A percentile compares a stretch with the other conserved stretches of the same genome.
These are phyloP conservation scores for Psittacula derbiana DNA, from an alignment of 2,797 vertebrate species.

Conservation along the genomic window DNA sequence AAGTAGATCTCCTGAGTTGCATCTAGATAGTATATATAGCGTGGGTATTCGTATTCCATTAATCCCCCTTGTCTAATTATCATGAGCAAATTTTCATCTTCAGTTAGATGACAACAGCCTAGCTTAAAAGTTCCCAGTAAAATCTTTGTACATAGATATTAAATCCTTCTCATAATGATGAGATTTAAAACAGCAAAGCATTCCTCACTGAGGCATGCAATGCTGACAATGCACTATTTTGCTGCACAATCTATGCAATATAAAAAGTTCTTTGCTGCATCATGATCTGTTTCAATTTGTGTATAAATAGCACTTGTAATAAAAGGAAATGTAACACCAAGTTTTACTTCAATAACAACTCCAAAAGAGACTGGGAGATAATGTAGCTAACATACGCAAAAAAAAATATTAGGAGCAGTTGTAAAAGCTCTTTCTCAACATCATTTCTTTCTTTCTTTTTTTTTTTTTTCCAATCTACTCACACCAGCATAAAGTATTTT, in stretches of 20 bases:
- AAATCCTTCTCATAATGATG: slow-evolving; percentile 14
- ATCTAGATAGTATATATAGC: background rate
- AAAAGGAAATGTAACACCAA: slow-evolving; percentile 17
- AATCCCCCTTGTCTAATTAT: slow-evolving; percentile 40
- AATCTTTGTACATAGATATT: background rate
- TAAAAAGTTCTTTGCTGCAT: slow-evolving; percentile 34
- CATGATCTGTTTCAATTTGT: background rate
- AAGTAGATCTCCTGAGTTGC: slow-evolving; percentile 12
- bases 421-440: background rate
- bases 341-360: slow-evolving; percentile 2
- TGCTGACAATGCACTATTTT: slow-evolving; percentile 41
- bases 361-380: background rate
- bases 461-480: background rate
- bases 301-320: background rate
- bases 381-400: background rate
- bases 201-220: slow-evolving; percentile 5
- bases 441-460: background rate
- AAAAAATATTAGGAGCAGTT: background rate
- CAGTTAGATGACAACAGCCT: slow-evolving; percentile 16
- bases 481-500: background rate
- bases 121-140: slow-evolving; percentile 11
- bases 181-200: background rate
- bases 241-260: background rate
- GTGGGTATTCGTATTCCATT: slow-evolving; percentile 9
- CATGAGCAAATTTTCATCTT: slow-evolving; percentile 37